Conservation (phyloP, 2,113 vertebrate species). For the Progne subis region DNA sequence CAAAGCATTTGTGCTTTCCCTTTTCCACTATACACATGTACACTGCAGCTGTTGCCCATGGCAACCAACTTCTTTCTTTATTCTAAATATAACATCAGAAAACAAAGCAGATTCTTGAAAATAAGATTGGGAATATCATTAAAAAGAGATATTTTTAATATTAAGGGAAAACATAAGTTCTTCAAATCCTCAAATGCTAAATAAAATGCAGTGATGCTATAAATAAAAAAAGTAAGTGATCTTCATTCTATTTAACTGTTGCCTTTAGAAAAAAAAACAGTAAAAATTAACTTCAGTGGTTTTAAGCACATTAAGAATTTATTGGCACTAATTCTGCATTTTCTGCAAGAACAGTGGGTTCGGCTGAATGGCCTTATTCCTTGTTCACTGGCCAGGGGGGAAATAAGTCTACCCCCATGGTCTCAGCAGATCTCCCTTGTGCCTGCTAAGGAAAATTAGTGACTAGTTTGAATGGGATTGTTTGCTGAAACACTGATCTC, state of each 20-base stretch:
- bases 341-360: not conserved
- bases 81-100: not conserved
- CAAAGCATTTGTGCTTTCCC: not conserved
- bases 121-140: not conserved
- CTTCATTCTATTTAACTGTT: not conserved
- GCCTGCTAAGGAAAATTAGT: not conserved
- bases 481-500: not conserved
- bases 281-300: not conserved
- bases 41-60: constrained; percentile 1
- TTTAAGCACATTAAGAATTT: constrained; percentile 3
- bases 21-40: not conserved
- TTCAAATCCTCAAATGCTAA: not conserved
- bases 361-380: not conserved
- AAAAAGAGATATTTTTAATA: not conserved
- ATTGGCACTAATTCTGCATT: not conserved
- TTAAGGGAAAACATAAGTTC: not conserved
- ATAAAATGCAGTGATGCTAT: not conserved
- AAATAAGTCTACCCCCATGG: not conserved
- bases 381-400: not conserved
- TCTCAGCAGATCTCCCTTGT: not conserved
- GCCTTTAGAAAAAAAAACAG: not conserved
- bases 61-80: constrained; percentile 16
- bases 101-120: not conserved
- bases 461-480: not conserved
- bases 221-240: not conserved